Evolutionary conservation across 2,797 vertebrate species (phyloP), one percentile per base, ranked within the genome.

Genomic region (Phrynocephalus vlangalii): DNA sequence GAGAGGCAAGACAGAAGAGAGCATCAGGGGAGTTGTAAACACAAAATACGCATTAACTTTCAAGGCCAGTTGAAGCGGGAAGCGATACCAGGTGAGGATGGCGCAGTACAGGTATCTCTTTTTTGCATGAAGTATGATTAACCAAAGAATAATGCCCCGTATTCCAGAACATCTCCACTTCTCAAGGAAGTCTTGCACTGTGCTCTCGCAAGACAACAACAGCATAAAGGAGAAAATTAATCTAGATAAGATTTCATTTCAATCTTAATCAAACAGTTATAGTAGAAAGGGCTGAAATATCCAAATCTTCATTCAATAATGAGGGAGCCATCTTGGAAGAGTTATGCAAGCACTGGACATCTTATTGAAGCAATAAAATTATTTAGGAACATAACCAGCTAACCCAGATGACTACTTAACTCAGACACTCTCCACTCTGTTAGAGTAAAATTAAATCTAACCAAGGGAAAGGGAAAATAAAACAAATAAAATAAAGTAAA

Each of bases 31-130:
- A 70, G 79, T 18, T 68, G 44, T 52, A 76, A 82, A 87, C 72
- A 83, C 68, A 38, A 83, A 56, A 52, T 26, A 77, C 38, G 30
- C 80, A 83, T 70, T 75, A 67, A 76, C 44, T 68, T 67, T 68
- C 71, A 76, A 52, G 71, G 30, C 60, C 63, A 77, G 22, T 28
- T 38, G n/a, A 67, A 56, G 66, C 66, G 15, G 24, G 15, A 86
- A 86, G 50, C 80, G 50, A 13, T 72, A 56, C 10, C 26, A 50
- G 28, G 6, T 26, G 56, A 38, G 28, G 24, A 5, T 15, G 63
- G 28, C 28, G 26, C 20, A 24, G 28, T 28, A 56, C 26, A 67
- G 9, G 5, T 24, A 82, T 77, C 30, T 48, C 52, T 86, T 70
- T 5, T 15, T 86, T 79, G 38, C 79, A 30, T 72, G 7, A 15